Evolutionary conservation across 2,113 vertebrate genomes (phyloP).

Genomic region (Phoxinus phoxinus): DNA sequence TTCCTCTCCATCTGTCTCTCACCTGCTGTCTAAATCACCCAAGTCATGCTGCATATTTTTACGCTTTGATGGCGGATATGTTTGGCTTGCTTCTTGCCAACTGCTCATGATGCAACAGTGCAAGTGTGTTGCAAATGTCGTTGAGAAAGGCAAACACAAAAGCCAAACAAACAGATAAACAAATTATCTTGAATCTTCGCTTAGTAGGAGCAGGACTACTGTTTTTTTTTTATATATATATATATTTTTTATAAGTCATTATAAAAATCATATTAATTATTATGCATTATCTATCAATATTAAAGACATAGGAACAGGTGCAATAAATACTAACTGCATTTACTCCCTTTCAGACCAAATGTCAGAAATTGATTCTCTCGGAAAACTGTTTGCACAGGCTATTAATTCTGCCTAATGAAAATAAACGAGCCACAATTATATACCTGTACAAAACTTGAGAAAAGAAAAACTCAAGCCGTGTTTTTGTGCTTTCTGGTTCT

Average conservation of each 20-base stretch:
- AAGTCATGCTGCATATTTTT: neutral
- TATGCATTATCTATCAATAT: neutral
- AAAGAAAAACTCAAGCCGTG: neutral
- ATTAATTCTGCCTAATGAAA: slow-evolving; percentile 73
- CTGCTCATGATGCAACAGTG: slow-evolving; percentile 10
- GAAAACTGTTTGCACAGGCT: slow-evolving; percentile 66
- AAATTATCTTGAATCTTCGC: neutral
- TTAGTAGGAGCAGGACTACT: neutral
- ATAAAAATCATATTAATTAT: neutral
- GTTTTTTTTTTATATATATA: neutral
- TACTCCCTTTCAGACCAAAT: neutral
- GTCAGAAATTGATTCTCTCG: slow-evolving; percentile 65
- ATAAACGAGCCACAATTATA: slow-evolving; percentile 65
- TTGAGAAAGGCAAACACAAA: neutral
- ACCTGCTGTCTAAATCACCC: slow-evolving; percentile 37
- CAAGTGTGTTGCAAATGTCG: slow-evolving; percentile 4
- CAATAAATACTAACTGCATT: slow-evolving; percentile 9
- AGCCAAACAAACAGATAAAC: neutral
- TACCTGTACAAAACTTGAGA: slow-evolving; percentile 54
- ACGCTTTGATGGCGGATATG: slow-evolving; percentile 3
- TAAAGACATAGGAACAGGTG: neutral
- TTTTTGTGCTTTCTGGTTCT: slow-evolving; percentile 20
- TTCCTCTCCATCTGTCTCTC: slow-evolving; percentile 46
- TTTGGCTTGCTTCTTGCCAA: slow-evolving; percentile 11
- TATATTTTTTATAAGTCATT: neutral